Conservation (phyloP, 2,888 invertebrate species). For the Drosophila helvetica region DNA sequence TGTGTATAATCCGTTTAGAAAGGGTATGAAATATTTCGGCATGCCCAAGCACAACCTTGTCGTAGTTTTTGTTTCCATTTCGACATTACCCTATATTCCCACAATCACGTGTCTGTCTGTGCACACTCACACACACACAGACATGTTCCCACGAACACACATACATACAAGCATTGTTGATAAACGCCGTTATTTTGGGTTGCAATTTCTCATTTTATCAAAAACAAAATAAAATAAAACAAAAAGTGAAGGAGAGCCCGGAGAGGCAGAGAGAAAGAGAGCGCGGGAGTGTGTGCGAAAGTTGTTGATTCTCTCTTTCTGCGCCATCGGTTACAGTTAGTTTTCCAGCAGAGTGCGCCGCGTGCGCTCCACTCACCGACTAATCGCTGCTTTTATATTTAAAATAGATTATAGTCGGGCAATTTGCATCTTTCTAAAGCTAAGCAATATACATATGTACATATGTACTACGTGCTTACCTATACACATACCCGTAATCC, state of each 20-base stretch:
- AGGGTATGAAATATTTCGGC: slow-evolving; percentile 36
- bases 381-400: slow-evolving; percentile 36
- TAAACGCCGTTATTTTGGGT: slow-evolving; percentile 64
- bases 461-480: not conserved
- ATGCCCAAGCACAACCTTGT: not conserved
- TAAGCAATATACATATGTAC: slow-evolving; percentile 5
- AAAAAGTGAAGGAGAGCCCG: slow-evolving; percentile 12
- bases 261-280: not conserved
- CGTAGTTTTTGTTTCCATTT: slow-evolving; percentile 26
- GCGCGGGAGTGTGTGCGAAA: slow-evolving; percentile 16
- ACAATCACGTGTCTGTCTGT: slow-evolving; percentile 28
- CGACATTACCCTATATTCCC: slow-evolving; percentile 35
- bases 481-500: not conserved
- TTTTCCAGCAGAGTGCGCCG: slow-evolving; percentile 64
- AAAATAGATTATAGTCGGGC: slow-evolving; percentile 31
- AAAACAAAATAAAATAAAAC: slow-evolving; percentile 29
- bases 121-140: slow-evolving; percentile 7
- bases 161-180: slow-evolving; percentile 20
- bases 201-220: slow-evolving; percentile 67
- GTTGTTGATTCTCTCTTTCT: slow-evolving; percentile 44
- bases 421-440: slow-evolving; percentile 27
- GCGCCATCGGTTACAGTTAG: slow-evolving; percentile 52
- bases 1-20: not conserved
- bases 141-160: not conserved
- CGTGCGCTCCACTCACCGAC: slow-evolving; percentile 57